A percentile compares a stretch with the other conserved stretches of the same genome.
These are phyloP conservation scores for Phainopepla nitens DNA, from an alignment of 2,113 vertebrate genomes.

Conservation along the genomic window DNA sequence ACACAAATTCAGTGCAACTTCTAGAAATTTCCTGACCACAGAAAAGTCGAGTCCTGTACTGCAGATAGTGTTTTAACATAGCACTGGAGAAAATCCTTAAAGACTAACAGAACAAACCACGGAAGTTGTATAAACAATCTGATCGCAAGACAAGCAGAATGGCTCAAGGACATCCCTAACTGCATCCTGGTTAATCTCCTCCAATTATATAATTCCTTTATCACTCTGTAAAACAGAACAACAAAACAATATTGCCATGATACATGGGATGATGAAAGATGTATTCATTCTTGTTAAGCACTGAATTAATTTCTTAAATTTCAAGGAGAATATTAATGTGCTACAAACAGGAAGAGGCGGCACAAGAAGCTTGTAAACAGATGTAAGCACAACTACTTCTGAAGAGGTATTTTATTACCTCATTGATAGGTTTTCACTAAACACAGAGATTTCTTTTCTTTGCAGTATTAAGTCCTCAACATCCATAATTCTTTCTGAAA, in stretches of 20 bases:
- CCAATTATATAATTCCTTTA: neutral
- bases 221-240: neutral
- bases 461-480: neutral
- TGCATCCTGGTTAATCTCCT: neutral
- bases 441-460: neutral
- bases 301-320: neutral
- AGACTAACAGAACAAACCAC: neutral
- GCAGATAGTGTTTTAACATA: neutral
- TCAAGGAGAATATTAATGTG: neutral
- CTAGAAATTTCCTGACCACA: neutral
- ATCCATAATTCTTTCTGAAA: neutral
- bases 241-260: neutral
- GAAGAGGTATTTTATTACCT: neutral
- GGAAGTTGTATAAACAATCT: neutral
- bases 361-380: neutral
- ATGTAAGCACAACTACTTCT: neutral
- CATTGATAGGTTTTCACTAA: neutral
- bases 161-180: neutral
- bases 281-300: neutral
- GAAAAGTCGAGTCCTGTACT: neutral
- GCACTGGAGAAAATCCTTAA: rapidly evolving
- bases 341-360: neutral
- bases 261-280: neutral
- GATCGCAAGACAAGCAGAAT: neutral
- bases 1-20: neutral